Base-by-base conservation (phyloP, 1,140 invertebrate genomes). In the Augochlora pura region DNA sequence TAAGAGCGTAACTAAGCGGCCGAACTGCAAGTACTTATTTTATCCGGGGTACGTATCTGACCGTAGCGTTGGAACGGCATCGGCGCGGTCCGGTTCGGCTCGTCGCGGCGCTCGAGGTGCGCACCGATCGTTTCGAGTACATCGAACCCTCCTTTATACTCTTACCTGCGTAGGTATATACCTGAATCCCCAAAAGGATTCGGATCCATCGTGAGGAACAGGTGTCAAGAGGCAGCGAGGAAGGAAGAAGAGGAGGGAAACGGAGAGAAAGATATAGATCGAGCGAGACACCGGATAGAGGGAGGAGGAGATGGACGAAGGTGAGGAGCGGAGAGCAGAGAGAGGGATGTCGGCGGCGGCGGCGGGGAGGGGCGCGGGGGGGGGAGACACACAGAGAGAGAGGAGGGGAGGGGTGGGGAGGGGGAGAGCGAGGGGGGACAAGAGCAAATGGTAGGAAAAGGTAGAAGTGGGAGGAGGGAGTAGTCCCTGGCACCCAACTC, bases 101-200 rank as follows among this genome's bases (percentile, higher is more conserved):
- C 16, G 16, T n/a, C 52, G 52, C 49, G 49, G 49, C 21, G 49
- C 21, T 46, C 42, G 49, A 52, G 49, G n/a, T 57, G n/a, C n/a
- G n/a, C 49, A 60, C 9, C 49, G 70, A 80, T 75, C 67, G 60
- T 65, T 72, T 60, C 76, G 49, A 52, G 64, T 85, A 64, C 68
- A 39, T 86, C 74, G 70, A 86, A 82, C 60, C 72, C 70, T 54
- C 46, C 32, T 75, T 78, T 66, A 77, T 78, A 25, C 63, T 66
- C 74, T 59, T 79, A 66, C 64, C 68, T 63, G 67, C 67, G 74
- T 71, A 80, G 71, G 82, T 68, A 78, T 72, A 75, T 83, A 80
- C 77, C 84, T 81, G 85, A 83, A 86, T 81, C 65, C 49, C 63
- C 27, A 81, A 86, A 86, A 81, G 85, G 85, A 86, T 86, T 83